These are phyloP conservation scores for Slavum lentiscoides DNA, from an alignment of 2,888 invertebrate species.

Conservation along the genomic window DNA sequence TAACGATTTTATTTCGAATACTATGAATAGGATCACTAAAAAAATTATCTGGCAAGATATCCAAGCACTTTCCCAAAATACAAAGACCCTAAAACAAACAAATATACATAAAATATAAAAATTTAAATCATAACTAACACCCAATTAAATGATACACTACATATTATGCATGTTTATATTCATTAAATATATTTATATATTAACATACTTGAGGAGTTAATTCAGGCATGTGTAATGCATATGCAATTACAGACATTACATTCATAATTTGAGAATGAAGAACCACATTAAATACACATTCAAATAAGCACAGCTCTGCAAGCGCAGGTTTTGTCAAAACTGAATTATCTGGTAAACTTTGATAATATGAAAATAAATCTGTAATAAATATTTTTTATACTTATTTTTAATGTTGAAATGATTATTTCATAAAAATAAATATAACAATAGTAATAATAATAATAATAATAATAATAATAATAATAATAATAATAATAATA, in stretches of 20 bases:
- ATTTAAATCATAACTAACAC: not conserved
- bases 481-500: no score
- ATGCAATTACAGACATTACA: constrained; percentile 14
- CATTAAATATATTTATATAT: not conserved
- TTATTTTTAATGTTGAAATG: no score
- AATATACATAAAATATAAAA: not conserved
- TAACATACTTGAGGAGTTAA: constrained; percentile 26
- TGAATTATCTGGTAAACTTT: constrained; percentile 6
- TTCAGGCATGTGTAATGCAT: constrained; percentile 33
- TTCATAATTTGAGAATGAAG: constrained; percentile 12
- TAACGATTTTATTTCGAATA: constrained; percentile 22
- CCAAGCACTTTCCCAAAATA: constrained; percentile 21
- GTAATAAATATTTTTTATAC: not conserved
- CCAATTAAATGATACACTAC: not conserved
- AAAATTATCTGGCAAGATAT: constrained; percentile 7
- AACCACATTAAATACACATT: constrained; percentile 26
- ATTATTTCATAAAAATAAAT: no score
- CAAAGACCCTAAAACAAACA: constrained; percentile 15
- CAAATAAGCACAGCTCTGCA: constrained; percentile 28
- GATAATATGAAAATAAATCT: constrained; percentile 41
- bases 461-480: no score
- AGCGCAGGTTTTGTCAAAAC: not conserved
- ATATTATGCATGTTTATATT: not conserved
- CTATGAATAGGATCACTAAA: not conserved
- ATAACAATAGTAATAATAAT: no score